These are phyloP conservation scores for Malacoctenus gilli DNA, from an alignment of 2,797 vertebrate genomes.

Conservation along the genomic window DNA sequence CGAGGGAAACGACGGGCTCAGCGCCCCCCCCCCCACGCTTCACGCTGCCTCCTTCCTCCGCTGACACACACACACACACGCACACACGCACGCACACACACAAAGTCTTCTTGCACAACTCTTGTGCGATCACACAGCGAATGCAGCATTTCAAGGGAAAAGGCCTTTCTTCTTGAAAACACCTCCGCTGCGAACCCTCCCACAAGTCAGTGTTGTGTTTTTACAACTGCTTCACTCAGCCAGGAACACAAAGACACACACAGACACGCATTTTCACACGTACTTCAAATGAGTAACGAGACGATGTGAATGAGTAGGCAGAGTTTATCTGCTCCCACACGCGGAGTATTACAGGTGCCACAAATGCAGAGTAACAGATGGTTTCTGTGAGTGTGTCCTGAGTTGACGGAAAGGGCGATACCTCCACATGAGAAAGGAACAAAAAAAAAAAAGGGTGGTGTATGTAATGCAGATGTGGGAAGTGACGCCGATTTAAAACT, in stretches of 20 bases:
- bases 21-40: too few relatives aligned
- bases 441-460: conserved; percentile 11
- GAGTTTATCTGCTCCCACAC: conserved; percentile 43
- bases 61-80: not conserved
- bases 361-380: conserved; percentile 12
- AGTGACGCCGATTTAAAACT: conserved; percentile 26
- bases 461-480: conserved; percentile 19
- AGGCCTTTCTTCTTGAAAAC: conserved; percentile 55
- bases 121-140: conserved; percentile 6
- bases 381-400: conserved; percentile 14
- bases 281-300: conserved; percentile 25
- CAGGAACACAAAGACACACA: conserved; percentile 1
- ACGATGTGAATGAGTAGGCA: conserved; percentile 24
- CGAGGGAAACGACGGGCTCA: too few relatives aligned
- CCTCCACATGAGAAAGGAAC: conserved; percentile 19
- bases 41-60: conserved; percentile 2
- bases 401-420: conserved; percentile 50
- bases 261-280: not conserved
- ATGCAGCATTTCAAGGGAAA: conserved; percentile 54
- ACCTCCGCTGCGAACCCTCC: conserved; percentile 27
- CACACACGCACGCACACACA: too few relatives aligned
- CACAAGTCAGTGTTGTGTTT: conserved; percentile 17
- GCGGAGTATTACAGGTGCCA: conserved; percentile 10
- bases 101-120: not conserved
- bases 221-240: conserved; percentile 9